A percentile compares a stretch with the other conserved stretches of the same genome.
phyloP scores from a whole-genome alignment of 2,888 invertebrate genomes.

The Silvanus unidentatus region DNA sequence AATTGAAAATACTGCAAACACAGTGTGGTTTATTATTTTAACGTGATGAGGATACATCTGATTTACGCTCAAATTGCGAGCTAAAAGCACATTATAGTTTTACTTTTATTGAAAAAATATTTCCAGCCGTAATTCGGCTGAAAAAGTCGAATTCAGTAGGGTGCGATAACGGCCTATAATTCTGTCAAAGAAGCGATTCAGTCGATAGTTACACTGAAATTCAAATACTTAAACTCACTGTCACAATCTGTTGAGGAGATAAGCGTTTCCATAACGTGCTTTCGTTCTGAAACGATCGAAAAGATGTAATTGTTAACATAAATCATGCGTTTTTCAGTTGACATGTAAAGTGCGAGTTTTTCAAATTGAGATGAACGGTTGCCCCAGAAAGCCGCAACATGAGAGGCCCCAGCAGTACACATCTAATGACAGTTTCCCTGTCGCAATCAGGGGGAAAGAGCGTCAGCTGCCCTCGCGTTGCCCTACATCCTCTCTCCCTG shows the following conservation, averaged over 20 bases:
- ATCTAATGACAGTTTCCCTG: constrained; percentile 26
- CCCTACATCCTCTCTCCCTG: constrained; percentile 3
- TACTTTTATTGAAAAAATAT: too few species aligned
- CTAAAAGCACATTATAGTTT: too few species aligned
- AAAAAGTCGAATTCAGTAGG: too few species aligned
- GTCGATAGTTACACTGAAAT: too few species aligned
- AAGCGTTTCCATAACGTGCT: too few species aligned
- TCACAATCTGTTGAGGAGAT: too few species aligned
- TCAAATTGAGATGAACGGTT: constrained; percentile 24
- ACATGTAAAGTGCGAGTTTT: constrained; percentile 21
- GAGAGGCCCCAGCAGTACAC: constrained; percentile 14
- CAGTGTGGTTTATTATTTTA: neutral
- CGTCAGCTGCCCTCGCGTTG: constrained; percentile 25
- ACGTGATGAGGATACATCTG: neutral
- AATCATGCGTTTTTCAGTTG: constrained; percentile 22
- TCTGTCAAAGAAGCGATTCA: too few species aligned
- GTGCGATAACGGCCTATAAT: too few species aligned
- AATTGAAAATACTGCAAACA: constrained; percentile 14
- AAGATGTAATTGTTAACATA: too few species aligned
- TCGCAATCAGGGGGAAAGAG: constrained; percentile 21
- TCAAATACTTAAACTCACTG: too few species aligned
- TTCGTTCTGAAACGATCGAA: neutral
- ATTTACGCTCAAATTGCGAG: neutral
- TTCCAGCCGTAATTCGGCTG: too few species aligned
- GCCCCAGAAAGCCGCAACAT: constrained; percentile 20